Conservation (phyloP, 2,888 invertebrate species). For the Acanthosepion pharaonis region DNA sequence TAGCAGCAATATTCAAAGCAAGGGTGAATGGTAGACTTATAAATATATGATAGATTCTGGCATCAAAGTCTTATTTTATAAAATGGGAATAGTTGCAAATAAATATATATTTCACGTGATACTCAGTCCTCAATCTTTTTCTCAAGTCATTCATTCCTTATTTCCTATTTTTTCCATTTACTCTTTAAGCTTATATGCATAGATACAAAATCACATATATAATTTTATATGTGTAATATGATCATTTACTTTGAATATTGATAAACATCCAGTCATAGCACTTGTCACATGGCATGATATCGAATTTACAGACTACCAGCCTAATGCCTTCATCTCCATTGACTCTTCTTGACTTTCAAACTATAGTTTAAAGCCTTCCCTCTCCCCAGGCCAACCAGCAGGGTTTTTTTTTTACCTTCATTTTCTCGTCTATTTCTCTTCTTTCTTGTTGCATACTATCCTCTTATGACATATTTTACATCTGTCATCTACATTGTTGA, state of each 20-base stretch:
- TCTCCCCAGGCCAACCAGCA: not conserved
- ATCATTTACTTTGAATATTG: not conserved
- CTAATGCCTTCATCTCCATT: not conserved
- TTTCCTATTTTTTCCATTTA: too few species aligned
- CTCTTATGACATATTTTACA: not conserved
- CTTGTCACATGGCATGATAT: conserved; percentile 9
- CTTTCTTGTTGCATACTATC: not conserved
- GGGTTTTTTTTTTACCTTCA: not conserved
- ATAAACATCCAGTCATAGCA: not conserved
- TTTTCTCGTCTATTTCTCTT: not conserved
- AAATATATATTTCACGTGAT: too few species aligned
- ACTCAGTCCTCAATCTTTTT: too few species aligned
- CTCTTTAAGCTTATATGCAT: too few species aligned
- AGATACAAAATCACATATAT: too few species aligned
- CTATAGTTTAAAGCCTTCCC: not conserved
- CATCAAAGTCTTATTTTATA: too few species aligned
- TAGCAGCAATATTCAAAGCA: too few species aligned
- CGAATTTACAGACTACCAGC: not conserved
- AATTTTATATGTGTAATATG: not conserved
- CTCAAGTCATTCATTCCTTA: too few species aligned
- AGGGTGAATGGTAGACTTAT: too few species aligned
- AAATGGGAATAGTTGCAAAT: too few species aligned
- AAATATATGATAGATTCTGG: too few species aligned
- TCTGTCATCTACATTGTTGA: not conserved
- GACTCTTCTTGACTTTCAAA: not conserved